Conservation (phyloP, 2,888 invertebrate genomes). For the Andrena camellia region DNA sequence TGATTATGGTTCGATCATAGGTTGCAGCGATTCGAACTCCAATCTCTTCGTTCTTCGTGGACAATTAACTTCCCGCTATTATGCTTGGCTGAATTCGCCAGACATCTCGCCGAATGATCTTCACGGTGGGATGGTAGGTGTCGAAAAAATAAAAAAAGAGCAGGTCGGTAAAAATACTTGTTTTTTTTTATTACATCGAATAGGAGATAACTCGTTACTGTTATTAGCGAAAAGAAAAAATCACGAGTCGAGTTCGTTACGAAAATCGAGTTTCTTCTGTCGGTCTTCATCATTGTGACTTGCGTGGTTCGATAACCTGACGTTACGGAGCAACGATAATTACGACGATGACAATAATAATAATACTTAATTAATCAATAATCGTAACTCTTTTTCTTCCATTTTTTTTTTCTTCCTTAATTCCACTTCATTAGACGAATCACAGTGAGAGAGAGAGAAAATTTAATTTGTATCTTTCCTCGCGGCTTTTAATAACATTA, state of each 20-base stretch:
- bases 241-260: constrained; percentile 72
- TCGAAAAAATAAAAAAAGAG: constrained; percentile 36
- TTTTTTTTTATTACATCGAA: constrained; percentile 75
- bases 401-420: constrained; percentile 16
- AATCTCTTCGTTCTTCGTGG: no score
- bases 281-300: constrained; percentile 63
- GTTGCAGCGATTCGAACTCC: no score
- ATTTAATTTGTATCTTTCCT: constrained; percentile 76
- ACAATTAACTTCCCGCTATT: no score
- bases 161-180: constrained; percentile 76
- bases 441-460: constrained; percentile 76
- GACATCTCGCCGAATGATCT: no score
- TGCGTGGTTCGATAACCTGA: constrained; percentile 55
- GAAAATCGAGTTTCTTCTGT: constrained; percentile 63
- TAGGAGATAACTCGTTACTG: constrained; percentile 74
- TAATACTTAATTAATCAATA: constrained; percentile 61
- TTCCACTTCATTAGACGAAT: constrained; percentile 74
- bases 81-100: no score
- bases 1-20: no score
- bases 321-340: constrained; percentile 52
- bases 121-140: not conserved
- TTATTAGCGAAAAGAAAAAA: constrained; percentile 77
- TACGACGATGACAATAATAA: constrained; percentile 64
- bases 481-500: constrained; percentile 66
- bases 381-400: constrained; percentile 54